A percentile compares a stretch with the other conserved stretches of the same genome.
These are phyloP conservation scores for Drosophila pectinifera DNA, from an alignment of 1,140 invertebrate species.

Conservation along the genomic window DNA sequence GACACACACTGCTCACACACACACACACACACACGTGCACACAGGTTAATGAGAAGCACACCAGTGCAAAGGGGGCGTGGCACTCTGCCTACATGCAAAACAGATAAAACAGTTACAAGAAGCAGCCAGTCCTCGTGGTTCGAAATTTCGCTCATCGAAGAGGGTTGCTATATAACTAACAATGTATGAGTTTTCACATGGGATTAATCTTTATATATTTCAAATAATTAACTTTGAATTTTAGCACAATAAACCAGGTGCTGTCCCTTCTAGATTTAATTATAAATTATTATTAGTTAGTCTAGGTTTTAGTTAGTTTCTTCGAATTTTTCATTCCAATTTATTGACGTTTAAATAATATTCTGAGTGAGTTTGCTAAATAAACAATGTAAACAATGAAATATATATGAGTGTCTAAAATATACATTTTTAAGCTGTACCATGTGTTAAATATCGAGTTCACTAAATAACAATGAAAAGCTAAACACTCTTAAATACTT, in stretches of 20 bases:
- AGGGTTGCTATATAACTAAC: not conserved
- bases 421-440: too few species aligned
- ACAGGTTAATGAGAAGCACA: constrained; percentile 70
- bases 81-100: constrained; percentile 67
- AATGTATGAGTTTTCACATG: not conserved
- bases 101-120: constrained; percentile 81
- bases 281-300: too few species aligned
- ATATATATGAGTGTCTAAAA: too few species aligned
- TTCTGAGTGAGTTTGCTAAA: too few species aligned
- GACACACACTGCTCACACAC: constrained; percentile 13
- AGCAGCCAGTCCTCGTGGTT: constrained; percentile 35
- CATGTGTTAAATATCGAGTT: too few species aligned
- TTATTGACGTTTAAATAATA: too few species aligned
- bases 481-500: not conserved
- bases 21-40: constrained; percentile 5
- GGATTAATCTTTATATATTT: not conserved
- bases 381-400: too few species aligned
- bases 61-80: constrained; percentile 25
- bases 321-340: too few species aligned
- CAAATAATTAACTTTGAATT: too few species aligned
- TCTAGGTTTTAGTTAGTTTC: too few species aligned
- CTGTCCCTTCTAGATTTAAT: too few species aligned
- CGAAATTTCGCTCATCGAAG: not conserved
- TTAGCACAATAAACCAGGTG: too few species aligned
- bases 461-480: not conserved